These are phyloP conservation scores for Dynastes grantii DNA, from an alignment of 2,888 invertebrate genomes.

Conservation along the genomic window DNA sequence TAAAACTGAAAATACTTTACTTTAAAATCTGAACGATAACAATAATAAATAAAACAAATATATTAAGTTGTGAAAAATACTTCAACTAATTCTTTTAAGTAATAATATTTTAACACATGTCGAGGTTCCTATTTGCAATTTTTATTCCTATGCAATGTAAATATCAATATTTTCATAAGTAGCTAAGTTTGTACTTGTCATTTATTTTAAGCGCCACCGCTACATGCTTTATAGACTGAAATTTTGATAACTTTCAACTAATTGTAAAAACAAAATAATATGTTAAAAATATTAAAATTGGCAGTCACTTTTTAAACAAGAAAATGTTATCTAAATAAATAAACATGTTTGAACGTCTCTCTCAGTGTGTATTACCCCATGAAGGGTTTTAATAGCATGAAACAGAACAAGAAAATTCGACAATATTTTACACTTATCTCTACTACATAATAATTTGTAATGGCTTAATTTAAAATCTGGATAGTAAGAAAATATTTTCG, in stretches of 20 bases:
- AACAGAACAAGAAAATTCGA: not conserved
- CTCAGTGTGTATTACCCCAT: not conserved
- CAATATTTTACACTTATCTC: not conserved
- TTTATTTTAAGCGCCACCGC: too few relatives aligned
- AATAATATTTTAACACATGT: not conserved
- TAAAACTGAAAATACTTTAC: slow-evolving; percentile 7
- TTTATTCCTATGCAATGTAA: too few relatives aligned
- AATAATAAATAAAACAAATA: slow-evolving; percentile 11
- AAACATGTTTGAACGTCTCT: too few relatives aligned
- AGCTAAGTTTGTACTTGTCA: too few relatives aligned
- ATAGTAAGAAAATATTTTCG: slow-evolving; percentile 39
- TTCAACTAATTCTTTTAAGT: not conserved
- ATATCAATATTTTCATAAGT: too few relatives aligned
- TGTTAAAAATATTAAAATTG: too few relatives aligned
- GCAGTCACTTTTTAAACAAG: too few relatives aligned
- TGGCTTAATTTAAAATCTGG: not conserved
- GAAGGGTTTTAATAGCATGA: not conserved
- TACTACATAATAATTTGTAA: slow-evolving; percentile 10
- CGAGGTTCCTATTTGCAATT: not conserved
- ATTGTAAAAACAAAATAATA: too few relatives aligned
- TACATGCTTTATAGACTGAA: too few relatives aligned
- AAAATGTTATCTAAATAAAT: too few relatives aligned
- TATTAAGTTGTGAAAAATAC: not conserved
- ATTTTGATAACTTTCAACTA: too few relatives aligned
- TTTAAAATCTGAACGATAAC: not conserved